phyloP scores from a whole-genome alignment of 1,140 invertebrate species.

The Popillia japonica region DNA sequence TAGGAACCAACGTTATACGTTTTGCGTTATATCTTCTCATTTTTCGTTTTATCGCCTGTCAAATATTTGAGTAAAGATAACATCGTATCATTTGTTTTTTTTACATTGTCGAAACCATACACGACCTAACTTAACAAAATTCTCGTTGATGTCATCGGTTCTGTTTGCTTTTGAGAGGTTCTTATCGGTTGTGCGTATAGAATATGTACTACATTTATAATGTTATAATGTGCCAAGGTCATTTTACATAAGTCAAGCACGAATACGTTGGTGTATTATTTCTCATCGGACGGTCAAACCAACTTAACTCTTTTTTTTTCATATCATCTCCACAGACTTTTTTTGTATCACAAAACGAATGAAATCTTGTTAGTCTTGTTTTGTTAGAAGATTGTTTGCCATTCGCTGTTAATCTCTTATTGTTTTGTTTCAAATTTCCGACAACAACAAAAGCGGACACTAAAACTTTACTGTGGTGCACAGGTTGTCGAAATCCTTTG shows the following conservation, averaged over 20 bases:
- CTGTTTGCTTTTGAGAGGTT: neutral
- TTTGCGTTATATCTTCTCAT: neutral
- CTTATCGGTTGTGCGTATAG: neutral
- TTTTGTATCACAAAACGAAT: too few species aligned
- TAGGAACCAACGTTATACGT: neutral
- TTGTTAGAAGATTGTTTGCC: too few species aligned
- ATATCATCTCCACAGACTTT: too few species aligned
- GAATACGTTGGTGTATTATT: too few species aligned
- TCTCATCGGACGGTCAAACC: neutral
- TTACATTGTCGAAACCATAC: neutral
- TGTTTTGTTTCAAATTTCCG: too few species aligned
- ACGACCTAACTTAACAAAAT: constrained; percentile 15
- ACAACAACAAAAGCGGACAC: too few species aligned
- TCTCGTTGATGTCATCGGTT: neutral
- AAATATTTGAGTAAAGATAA: neutral
- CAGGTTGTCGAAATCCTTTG: too few species aligned
- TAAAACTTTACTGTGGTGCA: too few species aligned
- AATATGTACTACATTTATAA: too few species aligned
- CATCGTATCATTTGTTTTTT: neutral
- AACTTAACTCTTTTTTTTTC: neutral
- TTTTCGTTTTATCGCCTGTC: neutral
- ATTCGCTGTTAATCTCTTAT: too few species aligned
- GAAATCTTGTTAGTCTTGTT: too few species aligned
- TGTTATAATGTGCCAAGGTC: neutral
- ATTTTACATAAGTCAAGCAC: neutral